Base-by-base conservation (phyloP, 2,888 invertebrate genomes). In the Apotomis betuletana region DNA sequence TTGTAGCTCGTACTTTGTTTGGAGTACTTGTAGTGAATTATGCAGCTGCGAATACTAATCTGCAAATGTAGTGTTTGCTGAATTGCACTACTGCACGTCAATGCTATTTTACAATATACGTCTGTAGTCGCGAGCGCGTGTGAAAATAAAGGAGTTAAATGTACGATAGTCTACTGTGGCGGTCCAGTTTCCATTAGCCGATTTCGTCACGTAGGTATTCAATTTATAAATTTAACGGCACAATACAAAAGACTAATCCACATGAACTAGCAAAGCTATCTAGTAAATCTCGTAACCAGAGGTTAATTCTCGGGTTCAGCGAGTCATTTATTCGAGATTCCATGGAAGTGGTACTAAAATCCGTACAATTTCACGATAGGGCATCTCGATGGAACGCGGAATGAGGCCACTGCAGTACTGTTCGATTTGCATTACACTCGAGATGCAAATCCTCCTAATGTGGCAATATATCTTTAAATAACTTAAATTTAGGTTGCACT, bases 21-120 rank as follows among this genome's bases (percentile, higher is more conserved):
- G 27, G 60, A 38, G 60, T 55, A 12, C 8, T 15, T 38, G n/a
- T 55, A 38, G 46, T 36, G 36, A 27, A 36, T 69, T 64, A 13
- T 62, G 49, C 69, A 62, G 63, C 59, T 60, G 64, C 60, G 13
- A 60, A 64, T 64, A 59, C 52, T 27, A 59, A 70, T 64, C 46
- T 64, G 57, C 58, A 64, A 70, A 70, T 64, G 64, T 58, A 70
- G 59, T 64, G 58, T 58, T 63, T 64, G 51, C 41, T 64, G 15
- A 44, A 64, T 51, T 41, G 59, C 59, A 36, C 59, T 27, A 64
- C 52, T 27, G 59, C 52, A 44, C 59, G 52, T 55, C 62, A 57
- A 62, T 57, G 38, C n/a, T 49, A 62, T 61, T 55, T 46, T 55
- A 55, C 44, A 44, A 46, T 12, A 12, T 27, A 27, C n/a, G n/a